Evolutionary conservation across 1,140 invertebrate genomes (phyloP), one percentile per base, ranked within the genome.

Genomic region (Stegodyphus dumicola): DNA sequence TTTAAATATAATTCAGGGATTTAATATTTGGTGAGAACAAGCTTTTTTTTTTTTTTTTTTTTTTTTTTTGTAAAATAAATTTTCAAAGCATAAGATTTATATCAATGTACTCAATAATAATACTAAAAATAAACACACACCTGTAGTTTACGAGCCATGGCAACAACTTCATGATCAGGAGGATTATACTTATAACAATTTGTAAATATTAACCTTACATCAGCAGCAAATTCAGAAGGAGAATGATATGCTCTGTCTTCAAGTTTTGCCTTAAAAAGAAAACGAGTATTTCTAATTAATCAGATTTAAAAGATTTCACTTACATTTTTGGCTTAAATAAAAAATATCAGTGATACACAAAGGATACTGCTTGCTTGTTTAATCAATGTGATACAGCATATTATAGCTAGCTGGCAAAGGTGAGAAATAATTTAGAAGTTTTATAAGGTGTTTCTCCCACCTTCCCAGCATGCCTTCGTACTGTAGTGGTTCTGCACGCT

Each of bases 101-200:
- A 33, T 33, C 33, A 33, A 33, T 33, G 33, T 33, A 33, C 1
- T 33, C 1, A 33, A 33, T 33, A 33, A 33, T 2, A 10, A 60
- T 60, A 60, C 9, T 9, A 48, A 7, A 54, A 56, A 53, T 54
- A 75, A 7, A 15, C 9, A 54, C 17, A 79, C 79, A 85, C 90
- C 91, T 99, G 97, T 76, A 99, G 90, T 92, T 98, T 98, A 87
- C 96, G 93, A 0, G 97, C 97, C 97, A 99, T 99, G 15, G 95
- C 94, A n/a, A 99, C 98, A 48, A 99, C 97, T 91, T 99, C 97
- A 91, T 98, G 97, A 92, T 98, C 97, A 86, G 96, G 94, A 71
- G 97, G 96, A 92, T 99, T 99, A 90, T 99, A 99, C 90, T 98
- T 97, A 91, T 99, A 99, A 91, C 98, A 99, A 92, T 99, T 99